Evolutionary conservation across 2,888 invertebrate genomes (phyloP).

Genomic region (Torymus texanus): DNA sequence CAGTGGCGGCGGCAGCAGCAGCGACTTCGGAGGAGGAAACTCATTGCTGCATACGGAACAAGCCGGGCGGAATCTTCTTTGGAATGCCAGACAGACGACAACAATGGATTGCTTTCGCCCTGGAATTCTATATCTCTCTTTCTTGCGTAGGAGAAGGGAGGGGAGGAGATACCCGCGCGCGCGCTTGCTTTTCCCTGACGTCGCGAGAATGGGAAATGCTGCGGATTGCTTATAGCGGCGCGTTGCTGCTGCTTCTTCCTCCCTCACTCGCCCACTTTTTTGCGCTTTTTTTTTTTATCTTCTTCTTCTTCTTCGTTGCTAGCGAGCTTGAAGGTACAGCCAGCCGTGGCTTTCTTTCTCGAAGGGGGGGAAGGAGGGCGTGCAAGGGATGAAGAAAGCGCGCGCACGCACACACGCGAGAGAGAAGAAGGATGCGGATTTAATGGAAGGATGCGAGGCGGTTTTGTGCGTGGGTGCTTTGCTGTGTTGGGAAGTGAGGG

Average conservation of each 20-base stretch:
- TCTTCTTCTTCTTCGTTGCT: neutral
- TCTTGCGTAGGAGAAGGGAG: neutral
- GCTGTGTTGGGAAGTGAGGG: neutral
- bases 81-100: conserved; percentile 62
- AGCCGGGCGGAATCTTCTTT: conserved; percentile 62
- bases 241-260: too few species aligned
- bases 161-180: too few species aligned
- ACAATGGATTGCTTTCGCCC: conserved; percentile 63
- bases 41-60: conserved; percentile 61
- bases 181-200: conserved; percentile 41
- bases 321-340: neutral
- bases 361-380: too few species aligned
- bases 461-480: neutral
- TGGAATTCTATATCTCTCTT: conserved; percentile 58
- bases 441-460: neutral
- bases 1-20: conserved; percentile 21
- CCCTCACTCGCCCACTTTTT: neutral
- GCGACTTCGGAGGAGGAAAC: conserved; percentile 59
- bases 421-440: neutral
- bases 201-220: conserved; percentile 45
- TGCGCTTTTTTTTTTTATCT: conserved; percentile 4
- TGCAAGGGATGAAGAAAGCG: too few species aligned
- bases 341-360: too few species aligned
- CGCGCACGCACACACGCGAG: too few species aligned
- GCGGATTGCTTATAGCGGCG: conserved; percentile 43